Base-by-base conservation (phyloP, 2,113 vertebrate species). In the Emydura subglobosa region DNA sequence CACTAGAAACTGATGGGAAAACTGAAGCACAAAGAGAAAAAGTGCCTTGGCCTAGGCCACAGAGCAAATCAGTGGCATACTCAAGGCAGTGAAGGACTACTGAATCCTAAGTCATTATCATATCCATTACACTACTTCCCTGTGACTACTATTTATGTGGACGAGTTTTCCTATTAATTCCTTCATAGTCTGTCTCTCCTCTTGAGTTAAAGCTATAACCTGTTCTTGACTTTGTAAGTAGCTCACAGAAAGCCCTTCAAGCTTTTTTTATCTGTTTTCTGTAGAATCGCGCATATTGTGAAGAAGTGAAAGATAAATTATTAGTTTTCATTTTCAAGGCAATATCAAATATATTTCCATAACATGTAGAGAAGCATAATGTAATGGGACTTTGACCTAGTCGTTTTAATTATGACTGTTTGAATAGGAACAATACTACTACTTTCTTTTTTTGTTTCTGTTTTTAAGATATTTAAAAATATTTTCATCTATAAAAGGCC, bases 111-210 rank as follows among this genome's bases (percentile, higher is more conserved):
- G 1, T 9, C 29, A 17, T 50, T 39, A 13, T 47, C 34, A 17
- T 51, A 24, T 11, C 5, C 1, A 21, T 3, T 1, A 7, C 3
- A 7, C 5, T 79, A 13, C 12, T 19, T 74, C 7, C 6, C 7
- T 55, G 42, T 79, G 78, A 34, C 19, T 0, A 0, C 14, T 42
- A 0, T 51, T 79, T 5, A 83, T 76, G 59, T 88, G 61, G 3
- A 10, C 78, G 27, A 2, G 2, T 68, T 68, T 53, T 6, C 17
- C 14, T 24, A 84, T 1, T 34, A 8, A 78, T 93, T 39, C 55
- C 25, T 5, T 47, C 1, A 76, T 42, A 54, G 39, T 54, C 4
- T 72, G 22, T 68, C 11, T 47, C 14, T 84, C 0, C 55, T 82
- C 31, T 44, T 39, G 21, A 54, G 25, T 4, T 79, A 50, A 29